Evolutionary conservation across 2,113 vertebrate genomes (phyloP), one percentile per base, ranked within the genome.

Genomic region (Sceloporus undulatus): DNA sequence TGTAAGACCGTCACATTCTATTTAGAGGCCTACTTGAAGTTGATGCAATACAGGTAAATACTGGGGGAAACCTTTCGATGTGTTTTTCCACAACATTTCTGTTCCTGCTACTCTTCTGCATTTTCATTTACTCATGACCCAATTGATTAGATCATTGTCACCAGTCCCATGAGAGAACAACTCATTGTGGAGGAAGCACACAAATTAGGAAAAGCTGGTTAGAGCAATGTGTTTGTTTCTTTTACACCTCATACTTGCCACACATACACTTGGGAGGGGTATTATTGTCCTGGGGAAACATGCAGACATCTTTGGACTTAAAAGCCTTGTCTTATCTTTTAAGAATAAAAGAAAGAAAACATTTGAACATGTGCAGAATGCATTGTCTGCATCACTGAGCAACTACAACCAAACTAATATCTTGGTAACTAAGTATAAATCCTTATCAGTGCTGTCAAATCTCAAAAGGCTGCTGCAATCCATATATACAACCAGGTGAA

Each of bases 1-100:
- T 97, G 96, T 97, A 97, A 96, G 97, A 95, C 95, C 90, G 95
- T 97, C 97, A 97, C 95, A 84, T 97, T 97, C 96, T 95, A 97
- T 96, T 97, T 97, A 97, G 96, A 52, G 95, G 95, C 93, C 90
- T 90, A 96, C 95, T 96, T 95, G 94, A 96, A 95, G 96, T 92
- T 90, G 87, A 84, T 94, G 95, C 95, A 87, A 87, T 95, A 93
- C 81, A 94, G 95, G 93, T 96, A 92, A 95, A 94, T 94, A 94
- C 93, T 94, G 95, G 95, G 95, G 95, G 68, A 19, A 74, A 38
- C 19, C 80, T 66, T 54, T 34, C 48, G 21, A 34, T 14, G 6
- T 90, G 88, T 93, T 91, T 82, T 65, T 87, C 76, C 90, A 91
- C 90, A 90, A 89, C 86, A 85, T 82, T 89, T 91, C 80, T 85